These are phyloP conservation scores for Ptychoptera albimana DNA, from an alignment of 2,888 invertebrate genomes.

Conservation along the genomic window DNA sequence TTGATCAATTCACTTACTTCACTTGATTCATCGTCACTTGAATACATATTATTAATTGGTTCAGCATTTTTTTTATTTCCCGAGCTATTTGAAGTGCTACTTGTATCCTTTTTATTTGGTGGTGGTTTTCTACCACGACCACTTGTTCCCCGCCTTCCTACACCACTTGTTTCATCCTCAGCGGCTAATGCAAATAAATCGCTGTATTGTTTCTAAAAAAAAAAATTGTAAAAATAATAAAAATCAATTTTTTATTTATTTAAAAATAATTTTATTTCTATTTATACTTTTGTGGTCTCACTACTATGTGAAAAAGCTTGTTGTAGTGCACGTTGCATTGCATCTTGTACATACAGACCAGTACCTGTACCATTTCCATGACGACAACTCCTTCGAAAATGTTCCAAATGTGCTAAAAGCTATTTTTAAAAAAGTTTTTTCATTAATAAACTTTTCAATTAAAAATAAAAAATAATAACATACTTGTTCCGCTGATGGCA, in stretches of 20 bases:
- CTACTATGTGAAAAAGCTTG: constrained; percentile 75
- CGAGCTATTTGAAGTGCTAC: constrained; percentile 25
- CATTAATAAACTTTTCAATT: neutral
- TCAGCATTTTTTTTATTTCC: constrained; percentile 30
- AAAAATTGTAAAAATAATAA: constrained; percentile 9
- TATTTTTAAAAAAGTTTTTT: constrained; percentile 21
- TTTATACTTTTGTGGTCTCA: constrained; percentile 59
- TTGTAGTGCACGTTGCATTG: constrained; percentile 81
- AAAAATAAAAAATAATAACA: constrained; percentile 5
- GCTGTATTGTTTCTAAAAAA: constrained; percentile 63
- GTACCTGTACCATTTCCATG: constrained; percentile 39
- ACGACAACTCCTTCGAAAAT: constrained; percentile 58
- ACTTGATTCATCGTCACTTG: constrained; percentile 67
- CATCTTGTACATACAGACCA: constrained; percentile 73
- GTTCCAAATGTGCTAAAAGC: constrained; percentile 84
- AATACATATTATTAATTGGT: constrained; percentile 37
- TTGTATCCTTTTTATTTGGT: constrained; percentile 33
- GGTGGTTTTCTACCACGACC: constrained; percentile 44
- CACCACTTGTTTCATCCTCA: constrained; percentile 60
- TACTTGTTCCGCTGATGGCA: constrained; percentile 65
- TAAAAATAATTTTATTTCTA: neutral
- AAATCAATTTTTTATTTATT: neutral
- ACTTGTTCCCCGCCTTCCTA: constrained; percentile 42
- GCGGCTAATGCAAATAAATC: constrained; percentile 81
- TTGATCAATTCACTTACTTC: constrained; percentile 39